phyloP scores from a whole-genome alignment of 2,797 vertebrate genomes.

The Poecilia picta region DNA sequence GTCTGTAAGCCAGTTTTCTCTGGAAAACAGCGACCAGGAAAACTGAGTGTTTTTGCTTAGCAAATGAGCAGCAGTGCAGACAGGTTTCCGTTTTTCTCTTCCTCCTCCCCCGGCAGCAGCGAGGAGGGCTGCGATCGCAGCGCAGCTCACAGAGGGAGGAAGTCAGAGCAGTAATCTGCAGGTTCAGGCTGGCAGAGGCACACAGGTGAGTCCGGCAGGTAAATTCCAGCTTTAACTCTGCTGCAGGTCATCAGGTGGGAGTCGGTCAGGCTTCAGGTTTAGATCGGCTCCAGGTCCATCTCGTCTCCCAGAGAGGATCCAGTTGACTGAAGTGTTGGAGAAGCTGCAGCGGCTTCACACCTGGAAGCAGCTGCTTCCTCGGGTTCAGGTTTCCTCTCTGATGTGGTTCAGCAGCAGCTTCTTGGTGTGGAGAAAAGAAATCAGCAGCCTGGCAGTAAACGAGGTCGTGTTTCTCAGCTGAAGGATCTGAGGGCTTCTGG shows the following conservation, averaged over 20 bases:
- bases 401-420: background rate
- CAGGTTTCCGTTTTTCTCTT: background rate
- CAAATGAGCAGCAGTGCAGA: constrained; percentile 12
- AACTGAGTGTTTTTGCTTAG: constrained; percentile 21
- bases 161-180: constrained; percentile 10
- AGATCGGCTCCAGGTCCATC: background rate
- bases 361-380: background rate
- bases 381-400: background rate
- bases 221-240: background rate
- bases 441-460: background rate
- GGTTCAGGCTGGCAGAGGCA: background rate
- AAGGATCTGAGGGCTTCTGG: background rate
- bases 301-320: background rate
- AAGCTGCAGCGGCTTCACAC: background rate
- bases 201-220: constrained; percentile 41
- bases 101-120: background rate
- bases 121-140: background rate
- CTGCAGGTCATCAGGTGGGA: background rate
- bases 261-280: background rate
- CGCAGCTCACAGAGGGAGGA: constrained; percentile 15
- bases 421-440: background rate
- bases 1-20: background rate
- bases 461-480: background rate
- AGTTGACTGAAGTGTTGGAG: background rate
- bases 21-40: background rate